These are phyloP conservation scores for Coendou prehensilis DNA, from an alignment of 2,797 vertebrate genomes.

Conservation along the genomic window DNA sequence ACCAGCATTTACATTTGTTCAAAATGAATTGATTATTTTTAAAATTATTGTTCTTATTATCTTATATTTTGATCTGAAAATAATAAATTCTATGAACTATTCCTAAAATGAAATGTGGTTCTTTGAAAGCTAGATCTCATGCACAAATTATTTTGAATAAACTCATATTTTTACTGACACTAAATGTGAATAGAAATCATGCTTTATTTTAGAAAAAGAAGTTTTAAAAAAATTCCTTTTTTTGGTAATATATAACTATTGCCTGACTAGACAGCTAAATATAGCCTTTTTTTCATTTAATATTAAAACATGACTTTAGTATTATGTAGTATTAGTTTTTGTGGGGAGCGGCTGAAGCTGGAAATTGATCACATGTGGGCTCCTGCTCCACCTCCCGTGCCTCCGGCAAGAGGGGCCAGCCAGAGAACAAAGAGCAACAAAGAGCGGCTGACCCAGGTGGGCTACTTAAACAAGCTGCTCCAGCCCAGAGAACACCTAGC, in stretches of 20 bases:
- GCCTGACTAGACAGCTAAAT: neutral
- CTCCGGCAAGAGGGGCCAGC: no score
- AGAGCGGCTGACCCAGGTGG: no score
- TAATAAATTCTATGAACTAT: neutral
- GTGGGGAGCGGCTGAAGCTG: no score
- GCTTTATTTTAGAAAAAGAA: neutral
- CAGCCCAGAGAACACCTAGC: no score
- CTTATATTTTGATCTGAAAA: constrained; percentile 47
- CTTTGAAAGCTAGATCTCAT: neutral
- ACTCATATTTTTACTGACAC: neutral
- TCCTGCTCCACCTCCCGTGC: no score
- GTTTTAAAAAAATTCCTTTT: neutral
- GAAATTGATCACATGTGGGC: no score
- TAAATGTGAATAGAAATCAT: constrained; percentile 10
- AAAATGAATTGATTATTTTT: constrained; percentile 31
- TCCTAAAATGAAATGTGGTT: neutral
- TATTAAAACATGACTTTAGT: neutral
- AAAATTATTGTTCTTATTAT: neutral
- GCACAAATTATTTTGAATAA: constrained; percentile 32
- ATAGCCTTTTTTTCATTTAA: neutral
- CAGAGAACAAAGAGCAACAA: no score
- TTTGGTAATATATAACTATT: neutral
- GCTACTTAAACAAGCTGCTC: no score
- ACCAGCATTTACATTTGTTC: neutral
- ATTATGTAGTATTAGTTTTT: neutral